These are phyloP conservation scores for Octomys mimax DNA, from an alignment of 2,797 vertebrate genomes.

Conservation along the genomic window DNA sequence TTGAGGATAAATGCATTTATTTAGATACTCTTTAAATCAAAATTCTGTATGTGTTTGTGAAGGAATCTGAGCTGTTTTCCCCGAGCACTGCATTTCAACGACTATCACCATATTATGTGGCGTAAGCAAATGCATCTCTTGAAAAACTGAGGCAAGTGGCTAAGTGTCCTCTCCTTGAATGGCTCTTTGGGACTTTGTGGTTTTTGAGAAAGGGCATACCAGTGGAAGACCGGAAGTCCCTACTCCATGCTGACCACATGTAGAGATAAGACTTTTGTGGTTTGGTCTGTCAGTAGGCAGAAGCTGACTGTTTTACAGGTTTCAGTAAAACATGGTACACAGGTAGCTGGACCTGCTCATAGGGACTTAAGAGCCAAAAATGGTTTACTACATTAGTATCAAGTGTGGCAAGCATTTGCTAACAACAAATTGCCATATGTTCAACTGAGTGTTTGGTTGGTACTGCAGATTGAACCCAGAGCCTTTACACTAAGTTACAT, in stretches of 20 bases:
- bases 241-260: not conserved
- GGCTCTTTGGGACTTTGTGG: not conserved
- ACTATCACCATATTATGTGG: not conserved
- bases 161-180: not conserved
- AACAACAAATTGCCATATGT: not conserved
- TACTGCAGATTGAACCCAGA: not conserved
- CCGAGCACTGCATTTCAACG: not conserved
- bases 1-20: not conserved
- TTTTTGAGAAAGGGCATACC: not conserved
- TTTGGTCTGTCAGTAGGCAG: not conserved
- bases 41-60: not conserved
- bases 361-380: slow-evolving; percentile 25
- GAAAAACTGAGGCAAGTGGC: not conserved
- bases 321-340: not conserved
- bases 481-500: not conserved
- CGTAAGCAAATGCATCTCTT: slow-evolving; percentile 17
- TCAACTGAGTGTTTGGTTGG: not conserved
- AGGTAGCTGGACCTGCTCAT: not conserved
- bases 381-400: not conserved
- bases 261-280: not conserved
- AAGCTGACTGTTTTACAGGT: not conserved
- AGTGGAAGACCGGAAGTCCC: too few species aligned
- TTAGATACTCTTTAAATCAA: not conserved
- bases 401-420: not conserved
- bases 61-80: not conserved